Conservation (phyloP, 2,888 invertebrate species). For the Zaprionus obscuricornis region DNA sequence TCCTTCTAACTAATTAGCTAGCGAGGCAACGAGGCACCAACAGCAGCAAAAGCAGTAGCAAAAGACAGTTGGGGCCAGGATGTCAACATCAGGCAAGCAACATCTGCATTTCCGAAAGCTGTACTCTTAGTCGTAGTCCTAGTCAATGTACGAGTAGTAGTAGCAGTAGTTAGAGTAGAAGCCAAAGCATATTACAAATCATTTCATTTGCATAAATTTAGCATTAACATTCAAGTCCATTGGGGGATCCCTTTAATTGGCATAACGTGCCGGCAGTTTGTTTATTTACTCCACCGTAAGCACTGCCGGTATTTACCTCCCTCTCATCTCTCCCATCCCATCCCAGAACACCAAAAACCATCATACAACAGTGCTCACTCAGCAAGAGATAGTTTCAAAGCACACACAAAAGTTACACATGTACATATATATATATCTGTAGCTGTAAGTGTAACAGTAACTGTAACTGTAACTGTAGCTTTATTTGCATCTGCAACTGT, state of each 20-base stretch:
- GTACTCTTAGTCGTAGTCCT: slow-evolving; percentile 20
- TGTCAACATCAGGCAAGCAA: slow-evolving; percentile 52
- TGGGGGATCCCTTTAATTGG: slow-evolving; percentile 45
- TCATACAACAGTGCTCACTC: too few species aligned
- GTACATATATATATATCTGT: slow-evolving; percentile 2
- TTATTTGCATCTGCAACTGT: too few species aligned
- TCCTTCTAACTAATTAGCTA: slow-evolving; percentile 58
- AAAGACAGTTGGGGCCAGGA: slow-evolving; percentile 32
- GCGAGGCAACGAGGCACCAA: slow-evolving; percentile 16
- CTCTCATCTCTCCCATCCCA: too few species aligned
- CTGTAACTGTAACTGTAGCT: too few species aligned
- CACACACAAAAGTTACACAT: slow-evolving; percentile 4
- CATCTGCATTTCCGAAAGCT: slow-evolving; percentile 56
- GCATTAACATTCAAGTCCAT: slow-evolving; percentile 47
- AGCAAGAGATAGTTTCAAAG: not conserved
- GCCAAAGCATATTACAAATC: slow-evolving; percentile 65
- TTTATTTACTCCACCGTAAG: slow-evolving; percentile 38
- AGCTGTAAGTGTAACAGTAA: too few species aligned
- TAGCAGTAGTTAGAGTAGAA: too few species aligned
- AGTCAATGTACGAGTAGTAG: too few species aligned
- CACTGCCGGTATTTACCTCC: not conserved
- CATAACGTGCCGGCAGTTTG: slow-evolving; percentile 49
- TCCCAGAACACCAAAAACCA: too few species aligned
- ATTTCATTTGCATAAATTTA: slow-evolving; percentile 62
- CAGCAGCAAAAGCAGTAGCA: slow-evolving; percentile 1